These are phyloP conservation scores for Hippocampus zosterae DNA, from an alignment of 2,113 vertebrate genomes.

Conservation along the genomic window DNA sequence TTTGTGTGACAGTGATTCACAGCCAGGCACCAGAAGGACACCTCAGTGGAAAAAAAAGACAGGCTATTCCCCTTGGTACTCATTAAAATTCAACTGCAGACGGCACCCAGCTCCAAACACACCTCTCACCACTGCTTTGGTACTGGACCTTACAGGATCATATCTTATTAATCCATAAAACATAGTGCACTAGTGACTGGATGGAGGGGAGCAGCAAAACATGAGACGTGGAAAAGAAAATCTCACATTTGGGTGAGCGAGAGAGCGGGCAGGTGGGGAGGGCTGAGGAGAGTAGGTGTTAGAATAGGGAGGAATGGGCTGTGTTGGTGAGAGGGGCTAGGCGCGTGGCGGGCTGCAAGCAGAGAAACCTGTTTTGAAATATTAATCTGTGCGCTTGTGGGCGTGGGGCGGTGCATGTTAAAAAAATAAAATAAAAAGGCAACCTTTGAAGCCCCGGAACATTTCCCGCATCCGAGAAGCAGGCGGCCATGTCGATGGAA, in stretches of 20 bases:
- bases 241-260: constrained; percentile 56
- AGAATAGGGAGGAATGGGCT: constrained; percentile 59
- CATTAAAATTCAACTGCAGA: constrained; percentile 77
- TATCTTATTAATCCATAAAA: constrained; percentile 87
- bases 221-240: constrained; percentile 74
- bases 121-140: constrained; percentile 50
- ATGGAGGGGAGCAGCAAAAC: constrained; percentile 76
- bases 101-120: constrained; percentile 48
- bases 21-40: constrained; percentile 69
- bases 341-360: constrained; percentile 22
- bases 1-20: constrained; percentile 79
- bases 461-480: constrained; percentile 55
- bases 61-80: constrained; percentile 79
- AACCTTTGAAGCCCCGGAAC: constrained; percentile 70
- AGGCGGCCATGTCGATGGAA: constrained; percentile 63
- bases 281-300: constrained; percentile 54
- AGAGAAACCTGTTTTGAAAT: constrained; percentile 72
- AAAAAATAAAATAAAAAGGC: constrained; percentile 50
- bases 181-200: constrained; percentile 69
- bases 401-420: constrained; percentile 68
- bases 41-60: constrained; percentile 55
- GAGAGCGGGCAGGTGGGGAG: constrained; percentile 24
- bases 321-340: constrained; percentile 18
- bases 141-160: constrained; percentile 73
- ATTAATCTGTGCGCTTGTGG: constrained; percentile 73